phyloP scores from a whole-genome alignment of 2,113 vertebrate genomes.

The Cairina moschata region DNA sequence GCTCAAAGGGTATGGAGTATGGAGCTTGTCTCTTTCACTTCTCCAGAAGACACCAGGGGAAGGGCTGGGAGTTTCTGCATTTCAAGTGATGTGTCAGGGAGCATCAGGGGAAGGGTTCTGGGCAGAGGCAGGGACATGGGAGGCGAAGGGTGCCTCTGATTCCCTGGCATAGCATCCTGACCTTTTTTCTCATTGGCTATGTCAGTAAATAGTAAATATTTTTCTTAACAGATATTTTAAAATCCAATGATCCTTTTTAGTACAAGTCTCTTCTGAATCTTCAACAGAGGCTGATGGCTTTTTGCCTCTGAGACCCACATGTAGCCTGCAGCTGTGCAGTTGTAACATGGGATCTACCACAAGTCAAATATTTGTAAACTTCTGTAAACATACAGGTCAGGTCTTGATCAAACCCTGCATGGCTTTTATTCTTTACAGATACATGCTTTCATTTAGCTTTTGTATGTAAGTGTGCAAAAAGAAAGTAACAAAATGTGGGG shows the following conservation, averaged over 20 bases:
- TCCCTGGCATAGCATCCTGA: accelerated
- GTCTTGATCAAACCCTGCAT: background rate
- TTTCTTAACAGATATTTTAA: background rate
- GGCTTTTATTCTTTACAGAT: background rate
- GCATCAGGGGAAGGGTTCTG: background rate
- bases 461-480: background rate
- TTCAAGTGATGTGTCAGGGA: background rate
- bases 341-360: background rate
- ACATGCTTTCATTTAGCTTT: background rate
- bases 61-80: background rate
- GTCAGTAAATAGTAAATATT: background rate
- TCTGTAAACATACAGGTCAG: background rate
- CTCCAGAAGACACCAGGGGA: background rate
- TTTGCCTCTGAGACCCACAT: background rate
- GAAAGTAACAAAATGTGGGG: background rate
- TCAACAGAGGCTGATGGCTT: background rate
- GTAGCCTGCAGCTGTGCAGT: background rate
- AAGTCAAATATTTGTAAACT: background rate
- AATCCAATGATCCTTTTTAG: background rate
- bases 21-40: background rate
- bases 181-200: background rate
- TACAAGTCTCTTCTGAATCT: background rate
- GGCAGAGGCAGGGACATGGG: background rate
- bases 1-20: accelerated
- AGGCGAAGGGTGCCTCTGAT: accelerated